These are phyloP conservation scores for Echeneis naucrates DNA, from an alignment of 2,797 vertebrate species.

Conservation along the genomic window DNA sequence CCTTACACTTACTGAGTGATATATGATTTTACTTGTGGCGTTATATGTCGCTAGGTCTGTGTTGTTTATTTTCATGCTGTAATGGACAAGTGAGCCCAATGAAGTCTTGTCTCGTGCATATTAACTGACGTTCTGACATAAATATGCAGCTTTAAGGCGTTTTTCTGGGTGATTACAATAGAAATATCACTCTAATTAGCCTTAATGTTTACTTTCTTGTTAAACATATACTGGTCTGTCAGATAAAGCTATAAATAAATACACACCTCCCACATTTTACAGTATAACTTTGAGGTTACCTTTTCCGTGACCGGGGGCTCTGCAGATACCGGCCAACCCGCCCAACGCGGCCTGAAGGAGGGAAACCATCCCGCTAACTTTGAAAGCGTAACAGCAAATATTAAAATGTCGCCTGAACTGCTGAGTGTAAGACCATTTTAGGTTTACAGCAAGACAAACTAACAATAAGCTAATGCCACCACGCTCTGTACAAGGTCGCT, in stretches of 20 bases:
- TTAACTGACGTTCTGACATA: no score
- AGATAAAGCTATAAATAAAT: not conserved
- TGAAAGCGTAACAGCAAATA: not conserved
- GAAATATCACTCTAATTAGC: not conserved
- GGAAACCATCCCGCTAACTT: conserved; percentile 67
- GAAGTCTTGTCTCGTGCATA: no score
- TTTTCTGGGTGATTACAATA: not conserved
- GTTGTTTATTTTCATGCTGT: not conserved
- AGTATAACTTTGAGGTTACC: conserved; percentile 61
- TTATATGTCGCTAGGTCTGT: not conserved
- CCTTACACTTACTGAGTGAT: not conserved
- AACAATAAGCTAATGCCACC: not conserved
- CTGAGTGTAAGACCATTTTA: not conserved
- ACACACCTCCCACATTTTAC: rapidly evolving
- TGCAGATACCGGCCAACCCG: conserved; percentile 55
- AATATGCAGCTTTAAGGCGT: no score
- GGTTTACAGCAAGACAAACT: not conserved
- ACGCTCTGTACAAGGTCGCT: conserved; percentile 76
- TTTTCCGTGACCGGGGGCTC: conserved; percentile 53
- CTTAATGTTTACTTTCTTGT: not conserved
- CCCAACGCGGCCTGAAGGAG: conserved; percentile 66
- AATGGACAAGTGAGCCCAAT: not conserved
- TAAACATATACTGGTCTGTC: not conserved
- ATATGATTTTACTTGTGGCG: not conserved
- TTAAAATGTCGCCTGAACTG: not conserved